Evolutionary conservation across 2,113 vertebrate genomes (phyloP).

Genomic region (Rhea pennata): DNA sequence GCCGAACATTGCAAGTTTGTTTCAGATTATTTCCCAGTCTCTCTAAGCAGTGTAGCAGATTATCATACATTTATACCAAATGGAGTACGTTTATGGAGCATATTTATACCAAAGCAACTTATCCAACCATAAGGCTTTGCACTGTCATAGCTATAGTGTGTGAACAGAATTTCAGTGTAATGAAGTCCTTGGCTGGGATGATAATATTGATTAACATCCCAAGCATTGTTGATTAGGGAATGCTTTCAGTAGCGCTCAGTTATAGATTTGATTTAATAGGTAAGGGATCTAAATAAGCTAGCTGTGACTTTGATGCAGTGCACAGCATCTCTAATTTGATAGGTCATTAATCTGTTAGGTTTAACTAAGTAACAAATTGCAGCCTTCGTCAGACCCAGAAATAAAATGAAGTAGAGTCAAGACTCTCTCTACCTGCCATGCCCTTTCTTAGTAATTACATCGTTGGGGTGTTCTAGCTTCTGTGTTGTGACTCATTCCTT

Average conservation of each 20-base stretch:
- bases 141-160: background rate
- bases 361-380: conserved; percentile 18
- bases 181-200: background rate
- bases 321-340: conserved; percentile 4
- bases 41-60: no score
- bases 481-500: background rate
- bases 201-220: background rate
- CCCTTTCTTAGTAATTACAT: conserved; percentile 1
- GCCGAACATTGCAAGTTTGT: no score
- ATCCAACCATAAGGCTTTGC: background rate
- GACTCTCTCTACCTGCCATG: background rate
- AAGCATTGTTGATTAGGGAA: background rate
- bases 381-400: background rate
- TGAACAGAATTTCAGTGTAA: background rate
- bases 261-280: conserved; percentile 9
- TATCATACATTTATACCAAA: background rate
- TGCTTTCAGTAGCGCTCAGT: rapidly evolving
- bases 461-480: background rate
- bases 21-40: background rate
- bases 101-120: background rate
- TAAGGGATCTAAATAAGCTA: conserved; percentile 3
- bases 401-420: background rate
- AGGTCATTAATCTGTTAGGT: conserved; percentile 43
- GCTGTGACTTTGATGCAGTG: conserved; percentile 53
- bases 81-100: background rate